Evolutionary conservation across 1,140 invertebrate genomes (phyloP), one percentile per base, ranked within the genome.

Genomic region (Orius insidiosus): DNA sequence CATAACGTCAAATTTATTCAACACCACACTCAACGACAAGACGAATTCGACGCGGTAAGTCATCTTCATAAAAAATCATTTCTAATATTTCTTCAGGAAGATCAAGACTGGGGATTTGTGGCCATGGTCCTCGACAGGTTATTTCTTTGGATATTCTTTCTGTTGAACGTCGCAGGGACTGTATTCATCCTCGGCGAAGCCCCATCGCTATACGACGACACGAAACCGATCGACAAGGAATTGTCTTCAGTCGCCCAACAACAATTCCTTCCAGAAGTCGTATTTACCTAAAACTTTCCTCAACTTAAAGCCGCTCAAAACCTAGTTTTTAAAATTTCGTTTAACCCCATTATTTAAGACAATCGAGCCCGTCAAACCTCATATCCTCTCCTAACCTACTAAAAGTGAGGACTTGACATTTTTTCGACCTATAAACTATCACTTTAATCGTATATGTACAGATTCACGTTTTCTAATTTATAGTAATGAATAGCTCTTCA

Each of bases 51-150:
- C 66, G 83, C 86, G 65, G 89, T 93, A 67, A 67, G 71, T 63
- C 39, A 18, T 24, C 24, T 7, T 24, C 24, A 4, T 7, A 24
- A 4, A 24, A 24, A 24, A 24, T 24, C 24, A 4, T 24, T 24
- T 4, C 24, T 24, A n/a, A n/a, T n/a, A n/a, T n/a, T n/a, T 51
- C 59, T 63, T 50, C 63, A 93, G 87, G 85, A 92, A 62, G 87
- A 93, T 67, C 85, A 92, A 71, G 95, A 98, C 61, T 98, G 95
- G 95, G 93, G 92, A 42, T 98, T 96, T 62, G 92, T 98, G 3
- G 94, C 95, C 11, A 98, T 98, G 90, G 94, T 98, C 0, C 70
- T 98, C 49, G 95, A 99, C 63, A 74, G 95, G 14, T 68, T 98
- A 1, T 95, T 98, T 60, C 74, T 99, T 0, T 95, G 86, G 79